Base-by-base conservation (phyloP, 2,797 vertebrate genomes). In the Sebastes elongatus region DNA sequence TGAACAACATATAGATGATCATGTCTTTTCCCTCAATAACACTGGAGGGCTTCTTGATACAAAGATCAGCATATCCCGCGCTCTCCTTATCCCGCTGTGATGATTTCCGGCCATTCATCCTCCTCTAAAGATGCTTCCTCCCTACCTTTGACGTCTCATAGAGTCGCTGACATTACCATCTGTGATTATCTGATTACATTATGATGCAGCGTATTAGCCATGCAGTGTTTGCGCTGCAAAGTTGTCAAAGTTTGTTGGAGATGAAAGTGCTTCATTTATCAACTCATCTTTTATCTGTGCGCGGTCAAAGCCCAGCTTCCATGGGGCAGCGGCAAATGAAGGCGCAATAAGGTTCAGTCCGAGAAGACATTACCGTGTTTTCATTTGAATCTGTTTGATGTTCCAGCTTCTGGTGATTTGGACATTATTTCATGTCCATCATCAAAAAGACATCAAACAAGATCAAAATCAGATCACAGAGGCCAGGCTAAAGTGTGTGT, bases 351-450 rank as follows among this genome's bases (percentile, higher is more conserved):
- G 78, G 86, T 88, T 78, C 77, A 63, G 89, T 91, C 90, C 65
- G 76, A 91, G 86, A 88, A 92, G 92, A 93, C 93, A 90, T 93
- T 90, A 86, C 87, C 66, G 88, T 86, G 86, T 91, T 91, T 93
- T 91, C 88, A 87, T 91, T 88, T 86, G 86, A 81, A 81, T 73
- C 69, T n/a, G 89, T 96, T 95, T 95, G 94, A 95, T 93, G 93
- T 94, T 89, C 27, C 78, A 49, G 91, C 93, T 89, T 75, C 90
- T 91, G 86, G 93, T 93, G 91, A 90, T 92, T 94, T 94, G 83
- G 91, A 93, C 92, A 95, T 95, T 95, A 94, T 95, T 95, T 95
- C 91, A 95, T 93, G 94, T 95, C 94, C 92, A 95, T 94, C 94
- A 94, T 95, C 95, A 95, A 95, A 94, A 94, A 94, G 88, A 94